Evolutionary conservation across 1,140 invertebrate genomes (phyloP).

Genomic region (Saxidomus purpurata): DNA sequence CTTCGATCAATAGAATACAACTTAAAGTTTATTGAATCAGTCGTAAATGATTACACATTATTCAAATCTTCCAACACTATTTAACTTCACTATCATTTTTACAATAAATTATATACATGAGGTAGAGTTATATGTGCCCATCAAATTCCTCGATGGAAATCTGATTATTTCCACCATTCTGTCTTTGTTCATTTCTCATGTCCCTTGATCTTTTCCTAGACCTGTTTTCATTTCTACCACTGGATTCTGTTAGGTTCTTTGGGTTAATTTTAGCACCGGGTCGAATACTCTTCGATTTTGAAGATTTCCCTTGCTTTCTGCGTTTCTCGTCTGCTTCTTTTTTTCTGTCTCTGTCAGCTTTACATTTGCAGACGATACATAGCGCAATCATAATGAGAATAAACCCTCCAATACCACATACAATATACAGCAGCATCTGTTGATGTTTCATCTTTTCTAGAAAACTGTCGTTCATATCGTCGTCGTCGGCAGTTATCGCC

Average conservation of each 20-base stretch:
- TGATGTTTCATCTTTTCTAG: neutral
- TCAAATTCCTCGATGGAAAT: neutral
- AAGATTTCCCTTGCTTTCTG: neutral
- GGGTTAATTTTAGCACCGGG: neutral
- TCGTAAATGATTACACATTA: too few species aligned
- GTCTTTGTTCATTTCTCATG: neutral
- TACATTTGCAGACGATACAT: neutral
- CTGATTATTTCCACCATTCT: neutral
- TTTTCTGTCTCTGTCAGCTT: neutral
- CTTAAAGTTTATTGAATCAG: too few species aligned
- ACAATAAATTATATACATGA: too few species aligned
- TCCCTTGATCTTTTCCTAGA: neutral
- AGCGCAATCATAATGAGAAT: neutral
- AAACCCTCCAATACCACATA: neutral
- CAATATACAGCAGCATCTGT: slow-evolving; percentile 1
- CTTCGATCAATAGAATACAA: too few species aligned
- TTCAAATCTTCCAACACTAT: too few species aligned
- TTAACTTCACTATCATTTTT: too few species aligned
- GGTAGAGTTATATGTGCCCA: neutral
- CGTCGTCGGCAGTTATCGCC: neutral
- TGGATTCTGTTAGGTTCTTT: neutral
- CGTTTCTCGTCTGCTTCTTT: neutral
- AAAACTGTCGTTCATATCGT: neutral
- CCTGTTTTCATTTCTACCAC: neutral
- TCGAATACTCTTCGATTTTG: neutral